A percentile compares a stretch with the other conserved stretches of the same genome.
These are phyloP conservation scores for Drosophila anceps DNA, from an alignment of 2,888 invertebrate species.

Conservation along the genomic window DNA sequence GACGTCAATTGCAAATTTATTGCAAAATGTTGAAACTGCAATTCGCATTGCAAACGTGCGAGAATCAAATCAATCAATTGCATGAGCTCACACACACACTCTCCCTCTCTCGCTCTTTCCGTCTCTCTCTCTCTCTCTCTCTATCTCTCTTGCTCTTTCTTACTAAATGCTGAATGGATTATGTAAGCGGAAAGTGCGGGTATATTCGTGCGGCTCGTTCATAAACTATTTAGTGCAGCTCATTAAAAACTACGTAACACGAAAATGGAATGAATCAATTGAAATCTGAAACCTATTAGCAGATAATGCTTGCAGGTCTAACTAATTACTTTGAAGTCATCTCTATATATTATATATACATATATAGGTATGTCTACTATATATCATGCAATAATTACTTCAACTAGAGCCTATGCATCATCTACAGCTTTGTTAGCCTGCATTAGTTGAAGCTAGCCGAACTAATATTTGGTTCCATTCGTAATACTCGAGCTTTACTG, in stretches of 20 bases:
- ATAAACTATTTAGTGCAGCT: neutral
- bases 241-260: neutral
- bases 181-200: conserved; percentile 4
- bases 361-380: neutral
- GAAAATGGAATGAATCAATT: neutral
- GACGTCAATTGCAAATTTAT: conserved; percentile 43
- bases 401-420: neutral
- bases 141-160: neutral
- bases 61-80: conserved; percentile 37
- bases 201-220: neutral
- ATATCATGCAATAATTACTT: neutral
- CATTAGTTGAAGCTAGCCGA: neutral
- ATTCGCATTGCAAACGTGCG: conserved; percentile 39
- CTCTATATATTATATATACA: neutral
- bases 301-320: neutral
- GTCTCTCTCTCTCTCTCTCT: neutral
- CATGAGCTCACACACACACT: neutral
- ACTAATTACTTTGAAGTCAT: neutral
- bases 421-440: neutral
- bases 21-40: conserved; percentile 24
- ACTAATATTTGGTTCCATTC: neutral
- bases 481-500: neutral
- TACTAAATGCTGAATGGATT: conserved; percentile 4
- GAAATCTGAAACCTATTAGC: neutral
- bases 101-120: neutral